A percentile compares a stretch with the other conserved stretches of the same genome.
Conservation (phyloP, 2,888 invertebrate genomes). For the Nomada ferruginata region DNA sequence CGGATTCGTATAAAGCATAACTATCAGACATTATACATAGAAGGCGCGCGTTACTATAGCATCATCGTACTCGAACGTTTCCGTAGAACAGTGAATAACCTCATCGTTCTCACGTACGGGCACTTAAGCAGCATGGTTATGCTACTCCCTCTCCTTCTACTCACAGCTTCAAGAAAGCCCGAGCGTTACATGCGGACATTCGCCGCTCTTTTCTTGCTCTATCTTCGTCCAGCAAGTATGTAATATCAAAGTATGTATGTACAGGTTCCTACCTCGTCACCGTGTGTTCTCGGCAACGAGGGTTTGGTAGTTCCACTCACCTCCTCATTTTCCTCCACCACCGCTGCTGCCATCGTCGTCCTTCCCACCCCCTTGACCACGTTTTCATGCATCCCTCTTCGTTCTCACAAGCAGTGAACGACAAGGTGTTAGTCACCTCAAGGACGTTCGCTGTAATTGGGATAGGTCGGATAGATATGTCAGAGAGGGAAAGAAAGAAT, state of each 20-base stretch:
- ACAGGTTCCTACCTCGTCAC: slow-evolving; percentile 42
- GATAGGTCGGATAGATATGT: slow-evolving; percentile 80
- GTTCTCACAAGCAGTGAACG: slow-evolving; percentile 51
- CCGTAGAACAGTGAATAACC: slow-evolving; percentile 71
- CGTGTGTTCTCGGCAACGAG: slow-evolving; percentile 62
- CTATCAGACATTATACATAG: slow-evolving; percentile 36
- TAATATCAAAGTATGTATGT: slow-evolving; percentile 30
- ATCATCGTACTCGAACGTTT: slow-evolving; percentile 54
- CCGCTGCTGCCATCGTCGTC: slow-evolving; percentile 42
- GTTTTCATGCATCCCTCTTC: slow-evolving; percentile 67
- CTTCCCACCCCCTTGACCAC: slow-evolving; percentile 45
- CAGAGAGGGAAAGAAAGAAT: slow-evolving; percentile 29
- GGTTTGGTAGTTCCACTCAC: slow-evolving; percentile 54
- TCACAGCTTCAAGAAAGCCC: slow-evolving; percentile 58
- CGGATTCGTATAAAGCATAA: background rate
- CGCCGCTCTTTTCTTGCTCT: slow-evolving; percentile 53
- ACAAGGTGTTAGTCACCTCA: slow-evolving; percentile 80
- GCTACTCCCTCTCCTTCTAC: slow-evolving; percentile 49
- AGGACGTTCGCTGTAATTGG: slow-evolving; percentile 82
- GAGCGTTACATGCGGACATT: slow-evolving; percentile 46
- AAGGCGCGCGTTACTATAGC: slow-evolving; percentile 32
- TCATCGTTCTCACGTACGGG: slow-evolving; percentile 63
- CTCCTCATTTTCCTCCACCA: slow-evolving; percentile 32
- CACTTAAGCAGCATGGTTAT: slow-evolving; percentile 48
- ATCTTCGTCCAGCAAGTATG: slow-evolving; percentile 42